Conservation (phyloP, 2,888 invertebrate genomes). For the Apotomis capreana region DNA sequence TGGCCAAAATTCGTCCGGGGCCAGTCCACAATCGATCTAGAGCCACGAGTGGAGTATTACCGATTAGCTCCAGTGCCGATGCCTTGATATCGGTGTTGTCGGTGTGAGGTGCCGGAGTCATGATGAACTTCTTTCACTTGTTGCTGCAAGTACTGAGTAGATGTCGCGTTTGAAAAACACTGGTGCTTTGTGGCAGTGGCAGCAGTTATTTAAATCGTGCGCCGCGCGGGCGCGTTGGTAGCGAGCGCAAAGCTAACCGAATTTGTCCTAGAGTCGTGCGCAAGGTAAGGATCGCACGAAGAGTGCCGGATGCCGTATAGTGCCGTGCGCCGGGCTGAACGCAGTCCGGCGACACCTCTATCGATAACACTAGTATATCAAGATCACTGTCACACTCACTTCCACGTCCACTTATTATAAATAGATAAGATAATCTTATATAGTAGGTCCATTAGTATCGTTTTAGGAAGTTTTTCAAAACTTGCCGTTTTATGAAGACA, state of each 20-base stretch:
- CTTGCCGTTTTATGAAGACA: no score
- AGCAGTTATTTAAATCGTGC: slow-evolving; percentile 28
- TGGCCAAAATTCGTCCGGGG: slow-evolving; percentile 73
- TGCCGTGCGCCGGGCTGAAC: slow-evolving; percentile 12
- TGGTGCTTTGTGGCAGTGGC: slow-evolving; percentile 3
- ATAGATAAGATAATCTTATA: no score
- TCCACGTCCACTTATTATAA: no score
- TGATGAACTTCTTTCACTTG: slow-evolving; percentile 43
- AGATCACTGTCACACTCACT: background rate
- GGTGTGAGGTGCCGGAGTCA: slow-evolving; percentile 53
- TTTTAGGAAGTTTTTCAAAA: no score
- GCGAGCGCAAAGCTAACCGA: slow-evolving; percentile 28
- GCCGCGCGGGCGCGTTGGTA: slow-evolving; percentile 13
- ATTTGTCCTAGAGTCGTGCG: slow-evolving; percentile 29
- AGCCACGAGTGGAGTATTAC: slow-evolving; percentile 76
- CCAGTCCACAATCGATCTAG: slow-evolving; percentile 72
- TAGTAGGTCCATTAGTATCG: no score
- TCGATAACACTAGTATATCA: slow-evolving; percentile 21
- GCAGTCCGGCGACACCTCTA: background rate
- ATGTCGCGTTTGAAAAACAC: slow-evolving; percentile 20
- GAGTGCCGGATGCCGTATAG: slow-evolving; percentile 13
- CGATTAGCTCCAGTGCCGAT: slow-evolving; percentile 75
- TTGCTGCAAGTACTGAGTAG: slow-evolving; percentile 40
- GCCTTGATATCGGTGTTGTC: slow-evolving; percentile 66
- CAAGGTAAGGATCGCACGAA: slow-evolving; percentile 24